A percentile compares a stretch with the other conserved stretches of the same genome.
These are phyloP conservation scores for Oncopodura yosiiana DNA, from an alignment of 1,140 invertebrate species.

Conservation along the genomic window DNA sequence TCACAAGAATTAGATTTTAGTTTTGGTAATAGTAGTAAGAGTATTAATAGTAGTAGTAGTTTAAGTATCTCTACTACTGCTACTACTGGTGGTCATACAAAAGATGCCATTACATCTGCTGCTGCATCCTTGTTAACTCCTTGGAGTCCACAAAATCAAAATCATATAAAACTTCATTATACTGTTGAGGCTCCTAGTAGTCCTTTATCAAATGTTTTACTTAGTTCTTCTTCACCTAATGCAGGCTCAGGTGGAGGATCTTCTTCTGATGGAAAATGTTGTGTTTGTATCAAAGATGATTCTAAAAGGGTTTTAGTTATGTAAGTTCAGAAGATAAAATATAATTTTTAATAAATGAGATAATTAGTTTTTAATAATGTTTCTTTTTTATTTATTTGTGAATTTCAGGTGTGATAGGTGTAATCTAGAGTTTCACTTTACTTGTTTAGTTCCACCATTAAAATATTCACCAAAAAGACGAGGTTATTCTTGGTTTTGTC, in stretches of 20 bases:
- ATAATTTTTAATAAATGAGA: constrained; percentile 7
- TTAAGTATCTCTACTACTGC: no score
- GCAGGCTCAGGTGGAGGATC: constrained; percentile 39
- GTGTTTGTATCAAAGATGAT: constrained; percentile 54
- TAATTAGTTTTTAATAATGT: neutral
- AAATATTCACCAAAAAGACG: constrained; percentile 87
- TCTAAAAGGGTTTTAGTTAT: constrained; percentile 56
- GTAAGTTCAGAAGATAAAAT: constrained; percentile 42
- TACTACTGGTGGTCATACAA: no score
- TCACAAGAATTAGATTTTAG: no score
- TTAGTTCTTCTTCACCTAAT: neutral
- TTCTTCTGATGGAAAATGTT: constrained; percentile 50
- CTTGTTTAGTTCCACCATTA: constrained; percentile 79
- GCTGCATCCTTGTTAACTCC: neutral
- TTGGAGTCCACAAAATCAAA: neutral
- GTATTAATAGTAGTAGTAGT: no score
- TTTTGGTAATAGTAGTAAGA: no score
- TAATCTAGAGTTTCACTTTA: constrained; percentile 78
- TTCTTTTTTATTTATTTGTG: constrained; percentile 9
- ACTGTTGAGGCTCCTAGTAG: neutral
- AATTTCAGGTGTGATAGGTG: constrained; percentile 79
- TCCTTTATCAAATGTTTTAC: neutral
- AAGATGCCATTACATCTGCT: neutral
- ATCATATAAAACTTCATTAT: neutral
- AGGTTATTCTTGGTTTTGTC: constrained; percentile 92